phyloP scores from a whole-genome alignment of 1,140 invertebrate species.

The Ostrea denselamellosa region DNA sequence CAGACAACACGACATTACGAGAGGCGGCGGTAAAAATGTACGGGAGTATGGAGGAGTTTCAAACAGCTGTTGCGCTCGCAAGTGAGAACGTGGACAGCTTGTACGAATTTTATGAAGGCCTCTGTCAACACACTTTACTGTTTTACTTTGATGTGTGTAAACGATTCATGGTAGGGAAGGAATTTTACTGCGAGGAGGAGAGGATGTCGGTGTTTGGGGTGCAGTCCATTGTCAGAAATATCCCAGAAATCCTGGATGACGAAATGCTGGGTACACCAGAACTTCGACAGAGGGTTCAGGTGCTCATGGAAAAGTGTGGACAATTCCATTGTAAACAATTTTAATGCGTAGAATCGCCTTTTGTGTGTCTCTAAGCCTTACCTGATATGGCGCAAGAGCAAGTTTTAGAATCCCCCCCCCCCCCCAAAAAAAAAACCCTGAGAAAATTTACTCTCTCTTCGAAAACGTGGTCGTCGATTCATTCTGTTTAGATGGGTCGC shows the following conservation, averaged over 20 bases:
- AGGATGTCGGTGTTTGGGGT: neutral
- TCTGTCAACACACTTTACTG: neutral
- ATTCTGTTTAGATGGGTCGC: no score
- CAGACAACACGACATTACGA: neutral
- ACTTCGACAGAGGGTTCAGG: neutral
- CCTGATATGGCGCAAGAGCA: no score
- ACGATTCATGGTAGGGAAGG: neutral
- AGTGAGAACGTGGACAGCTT: neutral
- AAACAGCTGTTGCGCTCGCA: neutral
- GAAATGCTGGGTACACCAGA: neutral
- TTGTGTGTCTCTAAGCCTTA: no score
- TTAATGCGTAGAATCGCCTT: no score
- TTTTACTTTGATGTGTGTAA: neutral
- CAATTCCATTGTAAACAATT: neutral
- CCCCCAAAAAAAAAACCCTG: no score
- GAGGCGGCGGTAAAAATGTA: neutral
- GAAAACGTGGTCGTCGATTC: no score
- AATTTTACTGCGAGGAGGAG: neutral
- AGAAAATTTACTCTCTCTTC: no score
- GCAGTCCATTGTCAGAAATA: neutral
- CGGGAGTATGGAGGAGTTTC: neutral
- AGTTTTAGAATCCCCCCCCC: no score
- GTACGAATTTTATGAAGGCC: neutral
- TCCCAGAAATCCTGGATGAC: neutral
- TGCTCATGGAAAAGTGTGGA: neutral